Evolutionary conservation across 1,140 invertebrate genomes (phyloP).

Genomic region (Drosophila leontia): DNA sequence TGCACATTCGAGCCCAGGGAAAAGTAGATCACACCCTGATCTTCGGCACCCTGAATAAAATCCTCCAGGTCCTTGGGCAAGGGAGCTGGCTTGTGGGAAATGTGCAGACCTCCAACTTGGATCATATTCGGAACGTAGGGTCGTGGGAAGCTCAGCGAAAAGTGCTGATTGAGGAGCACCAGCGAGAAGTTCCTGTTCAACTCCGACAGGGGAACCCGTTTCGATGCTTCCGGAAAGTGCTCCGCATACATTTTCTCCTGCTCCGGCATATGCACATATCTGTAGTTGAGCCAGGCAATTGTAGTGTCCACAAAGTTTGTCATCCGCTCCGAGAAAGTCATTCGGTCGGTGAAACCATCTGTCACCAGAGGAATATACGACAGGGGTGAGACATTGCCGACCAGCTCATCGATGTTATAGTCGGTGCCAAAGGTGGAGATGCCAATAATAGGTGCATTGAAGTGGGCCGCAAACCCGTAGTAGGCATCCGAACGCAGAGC

Average conservation of each 20-base stretch:
- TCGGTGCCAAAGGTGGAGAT: conserved; percentile 77
- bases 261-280: conserved; percentile 39
- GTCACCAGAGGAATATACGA: conserved; percentile 82
- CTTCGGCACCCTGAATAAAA: conserved; percentile 86
- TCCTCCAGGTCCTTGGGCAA: conserved; percentile 85
- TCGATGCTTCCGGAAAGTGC: conserved; percentile 84
- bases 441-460: conserved; percentile 77
- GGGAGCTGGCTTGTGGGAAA: conserved; percentile 74
- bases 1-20: conserved; percentile 88
- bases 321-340: conserved; percentile 85
- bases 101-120: conserved; percentile 87
- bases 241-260: conserved; percentile 76
- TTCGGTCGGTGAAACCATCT: conserved; percentile 68
- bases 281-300: conserved; percentile 55
- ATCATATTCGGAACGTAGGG: conserved; percentile 86
- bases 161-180: conserved; percentile 87
- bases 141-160: conserved; percentile 85
- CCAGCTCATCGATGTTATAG: conserved; percentile 69
- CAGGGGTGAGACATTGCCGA: conserved; percentile 79
- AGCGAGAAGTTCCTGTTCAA: conserved; percentile 85
- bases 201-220: conserved; percentile 56
- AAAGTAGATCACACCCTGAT: conserved; percentile 87
- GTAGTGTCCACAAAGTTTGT: conserved; percentile 73
- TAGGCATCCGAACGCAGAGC: conserved; percentile 60
- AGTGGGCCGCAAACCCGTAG: conserved; percentile 72